Evolutionary conservation across 2,888 invertebrate species (phyloP), one percentile per base, ranked within the genome.

Genomic region (Tachina lurida): DNA sequence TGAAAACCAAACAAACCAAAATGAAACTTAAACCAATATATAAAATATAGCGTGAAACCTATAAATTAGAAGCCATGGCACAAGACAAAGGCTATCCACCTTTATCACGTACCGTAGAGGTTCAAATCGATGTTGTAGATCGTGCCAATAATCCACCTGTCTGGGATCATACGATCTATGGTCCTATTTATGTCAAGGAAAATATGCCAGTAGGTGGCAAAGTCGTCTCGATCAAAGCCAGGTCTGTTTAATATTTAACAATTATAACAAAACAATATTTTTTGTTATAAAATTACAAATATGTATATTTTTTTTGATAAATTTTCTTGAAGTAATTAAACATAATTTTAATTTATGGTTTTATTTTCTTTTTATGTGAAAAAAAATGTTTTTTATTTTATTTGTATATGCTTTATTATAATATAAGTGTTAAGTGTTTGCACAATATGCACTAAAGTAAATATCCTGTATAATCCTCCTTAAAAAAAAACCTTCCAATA

Each of bases 111-210:
- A 97, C 97, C 93, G 98, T 98, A 94, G 98, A 97, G 95, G 98
- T 99, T 94, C 97, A 98, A 95, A 98, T 99, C 94, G 98, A 98
- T 95, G 98, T 98, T 94, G 98, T 98, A 95, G 98, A 97, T 95
- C 96, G 97, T 94, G 98, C 97, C 93, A 98, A 97, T 96, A 98
- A 97, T 96, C 98, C 97, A 94, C 98, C 97, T 94, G 97, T 97
- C 94, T 98, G 97, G 98, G 98, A 97, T 95, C 96, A 98, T 95
- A 96, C 95, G 94, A 96, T 97, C 94, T 98, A 98, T 95, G 98
- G 98, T 93, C 98, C 98, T 93, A 97, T 98, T 96, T 97, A 96
- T 96, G 97, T 98, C 94, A 97, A 97, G 96, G 98, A 98, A 95
- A 98, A 98, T 95, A 96, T 97, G 95, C 97, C 98, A 95, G 97